Base-by-base conservation (phyloP, 2,113 vertebrate species). In the Anguilla rostrata region DNA sequence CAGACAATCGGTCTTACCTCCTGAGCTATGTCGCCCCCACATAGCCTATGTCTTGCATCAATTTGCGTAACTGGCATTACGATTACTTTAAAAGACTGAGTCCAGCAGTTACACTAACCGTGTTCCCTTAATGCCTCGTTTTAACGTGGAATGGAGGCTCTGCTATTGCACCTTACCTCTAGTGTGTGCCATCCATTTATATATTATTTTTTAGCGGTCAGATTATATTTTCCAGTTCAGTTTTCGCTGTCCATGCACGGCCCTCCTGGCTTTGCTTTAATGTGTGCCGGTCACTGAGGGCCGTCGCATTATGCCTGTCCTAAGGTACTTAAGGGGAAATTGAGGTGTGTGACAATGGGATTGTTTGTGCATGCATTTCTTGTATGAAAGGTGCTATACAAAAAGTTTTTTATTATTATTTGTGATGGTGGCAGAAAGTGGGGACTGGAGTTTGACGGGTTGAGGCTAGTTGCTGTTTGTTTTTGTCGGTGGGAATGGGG, bases 161-260 rank as follows among this genome's bases (percentile, higher is more conserved):
- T 6, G 40, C 53, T 83, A 56, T 26, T 84, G 12, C 39, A 40
- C 39, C n/a, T 26, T 34, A 4, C 26, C 49, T 83, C 22, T 8
- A 15, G 34, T n/a, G 39, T 39, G 12, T 63, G 53, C 53, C 11
- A 60, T 26, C 9, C 83, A 84, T 39, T 60, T n/a, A 43, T 75
- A n/a, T 40, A 84, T 75, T 75, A 66, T 84, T 75, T 75, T 18
- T 15, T 40, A 75, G 60, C 39, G 43, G 83, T 75, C 57, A 66
- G 60, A n/a, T 75, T 41, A 75, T n/a, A 75, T 75, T 66, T 71
- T 75, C 60, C 20, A 75, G 60, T 66, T 84, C 60, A 84, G 41
- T 75, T 71, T 84, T 84, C 39, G 16, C 40, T 75, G 39, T 63
- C 4, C 18, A 71, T 29, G 22, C 26, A 11, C 34, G 15, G 20